Evolutionary conservation across 2,888 invertebrate genomes (phyloP), one percentile per base, ranked within the genome.

Genomic region (Dolichopus griseipennis): DNA sequence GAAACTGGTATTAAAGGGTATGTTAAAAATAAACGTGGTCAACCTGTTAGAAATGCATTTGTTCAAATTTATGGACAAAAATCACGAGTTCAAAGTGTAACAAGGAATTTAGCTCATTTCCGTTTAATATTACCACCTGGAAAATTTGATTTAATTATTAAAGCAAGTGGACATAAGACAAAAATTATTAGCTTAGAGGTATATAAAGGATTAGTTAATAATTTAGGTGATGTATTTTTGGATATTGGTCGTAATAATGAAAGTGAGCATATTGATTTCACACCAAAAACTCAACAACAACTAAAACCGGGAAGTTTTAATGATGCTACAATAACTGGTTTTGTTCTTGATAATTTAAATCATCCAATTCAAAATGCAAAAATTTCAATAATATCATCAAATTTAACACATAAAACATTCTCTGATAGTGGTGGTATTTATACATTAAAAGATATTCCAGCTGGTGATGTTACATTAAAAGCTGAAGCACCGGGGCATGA

Each of bases 121-220:
- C 88, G 88, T 76, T 82, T 90, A 65, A 85, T 90, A 75, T 81
- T 93, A 66, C 87, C 90, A 12, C 84, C 87, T 2, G 93, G 90
- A 0, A 79, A 83, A 34, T 90, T 92, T 77, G 82, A 80, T 9
- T 77, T 92, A 15, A 82, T 85, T 65, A 83, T 90, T 34, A 82
- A 84, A 21, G 88, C 88, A 69, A 84, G 85, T 68, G 85, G 86
- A 63, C 90, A 90, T 75, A 81, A 84, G 70, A 79, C 83, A 0
- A 82, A 84, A 72, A 76, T 80, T 0, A 72, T 84, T 4, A 78
- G 78, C 33, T 77, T 87, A 0, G 68, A 70, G 15, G 70, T 80
- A 5, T 68, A 71, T 21, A 70, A 75, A 0, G 75, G 72, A 3
- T 67, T 73, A 12, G 68, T 78, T n/a, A 71, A 66, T 8, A 72